These are phyloP conservation scores for Lasiurus cinereus DNA, from an alignment of 2,113 vertebrate genomes.

Conservation along the genomic window DNA sequence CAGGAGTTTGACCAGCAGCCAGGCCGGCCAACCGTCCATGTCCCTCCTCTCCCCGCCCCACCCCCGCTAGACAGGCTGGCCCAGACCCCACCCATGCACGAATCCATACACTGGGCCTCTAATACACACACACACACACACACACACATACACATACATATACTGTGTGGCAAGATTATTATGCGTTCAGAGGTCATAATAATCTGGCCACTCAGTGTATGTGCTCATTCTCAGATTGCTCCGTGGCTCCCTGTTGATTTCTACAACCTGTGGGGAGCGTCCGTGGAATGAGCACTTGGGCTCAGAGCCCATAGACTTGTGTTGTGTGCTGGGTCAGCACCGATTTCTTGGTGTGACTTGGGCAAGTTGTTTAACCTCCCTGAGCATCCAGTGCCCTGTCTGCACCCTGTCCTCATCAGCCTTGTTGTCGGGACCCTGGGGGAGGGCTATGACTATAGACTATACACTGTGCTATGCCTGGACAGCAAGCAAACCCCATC, in stretches of 20 bases:
- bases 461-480: not conserved
- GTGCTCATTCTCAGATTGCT: too few species aligned
- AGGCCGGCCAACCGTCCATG: too few species aligned
- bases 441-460: not conserved
- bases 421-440: not conserved
- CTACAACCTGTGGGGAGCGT: not conserved
- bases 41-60: too few species aligned
- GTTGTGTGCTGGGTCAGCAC: constrained; percentile 60
- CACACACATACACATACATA: too few species aligned
- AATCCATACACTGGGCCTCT: too few species aligned
- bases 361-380: not conserved
- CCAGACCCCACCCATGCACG: too few species aligned
- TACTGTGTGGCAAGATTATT: too few species aligned
- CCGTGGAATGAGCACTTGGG: not conserved
- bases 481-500: not conserved
- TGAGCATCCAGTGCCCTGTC: not conserved
- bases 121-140: too few species aligned
- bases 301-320: not conserved
- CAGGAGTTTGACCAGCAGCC: too few species aligned
- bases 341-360: not conserved
- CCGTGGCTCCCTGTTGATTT: too few species aligned
- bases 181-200: too few species aligned
- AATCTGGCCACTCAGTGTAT: not conserved
- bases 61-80: too few species aligned
- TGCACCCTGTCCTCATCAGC: constrained; percentile 54